Evolutionary conservation across 2,113 vertebrate genomes (phyloP).

Genomic region (Tyrannus savana): DNA sequence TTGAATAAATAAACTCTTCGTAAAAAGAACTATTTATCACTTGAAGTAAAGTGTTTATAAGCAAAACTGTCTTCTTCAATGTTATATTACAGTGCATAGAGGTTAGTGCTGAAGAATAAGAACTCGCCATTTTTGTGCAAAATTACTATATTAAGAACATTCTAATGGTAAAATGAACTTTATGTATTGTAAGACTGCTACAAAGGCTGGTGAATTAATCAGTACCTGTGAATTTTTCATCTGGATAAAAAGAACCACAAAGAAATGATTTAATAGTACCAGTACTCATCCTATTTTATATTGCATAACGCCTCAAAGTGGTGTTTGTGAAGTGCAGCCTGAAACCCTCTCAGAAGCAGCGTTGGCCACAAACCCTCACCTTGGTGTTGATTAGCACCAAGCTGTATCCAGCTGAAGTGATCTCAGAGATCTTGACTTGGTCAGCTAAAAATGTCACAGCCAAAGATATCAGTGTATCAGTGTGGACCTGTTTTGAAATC

Average conservation of each 20-base stretch:
- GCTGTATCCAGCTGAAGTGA: neutral
- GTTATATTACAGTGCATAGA: neutral
- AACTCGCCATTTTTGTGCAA: neutral
- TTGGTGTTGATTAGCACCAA: neutral
- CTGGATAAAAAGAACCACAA: neutral
- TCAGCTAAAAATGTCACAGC: neutral
- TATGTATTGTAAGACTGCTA: neutral
- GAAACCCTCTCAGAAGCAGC: neutral
- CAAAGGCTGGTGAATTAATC: neutral
- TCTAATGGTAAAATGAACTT: neutral
- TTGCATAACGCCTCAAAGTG: accelerated
- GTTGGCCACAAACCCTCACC: neutral
- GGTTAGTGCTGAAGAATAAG: neutral
- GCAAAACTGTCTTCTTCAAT: neutral
- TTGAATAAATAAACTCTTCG: neutral
- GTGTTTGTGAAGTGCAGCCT: neutral
- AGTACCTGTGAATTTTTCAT: neutral
- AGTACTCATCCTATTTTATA: neutral
- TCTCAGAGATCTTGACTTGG: neutral
- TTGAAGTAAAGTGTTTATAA: neutral
- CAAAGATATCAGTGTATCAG: neutral
- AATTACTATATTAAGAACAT: neutral
- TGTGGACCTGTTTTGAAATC: neutral
- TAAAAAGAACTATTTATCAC: neutral
- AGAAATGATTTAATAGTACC: neutral